Conservation (phyloP, 1,140 invertebrate species). For the Tigriopus japonicus region DNA sequence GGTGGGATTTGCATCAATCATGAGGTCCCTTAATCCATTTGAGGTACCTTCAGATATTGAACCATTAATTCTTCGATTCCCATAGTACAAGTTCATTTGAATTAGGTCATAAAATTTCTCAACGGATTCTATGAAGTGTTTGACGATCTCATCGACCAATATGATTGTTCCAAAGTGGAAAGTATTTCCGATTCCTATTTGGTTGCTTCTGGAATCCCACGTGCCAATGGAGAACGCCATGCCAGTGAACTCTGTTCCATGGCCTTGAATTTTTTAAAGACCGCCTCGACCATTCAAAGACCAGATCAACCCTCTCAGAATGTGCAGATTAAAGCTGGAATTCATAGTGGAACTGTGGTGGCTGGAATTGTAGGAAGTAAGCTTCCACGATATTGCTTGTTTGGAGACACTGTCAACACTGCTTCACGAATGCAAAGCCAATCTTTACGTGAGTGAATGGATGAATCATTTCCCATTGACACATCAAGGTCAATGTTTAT, state of each 20-base stretch:
- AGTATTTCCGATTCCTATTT: constrained; percentile 37
- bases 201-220: constrained; percentile 21
- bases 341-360: constrained; percentile 22
- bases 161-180: constrained; percentile 70
- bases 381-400: constrained; percentile 76
- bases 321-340: constrained; percentile 25
- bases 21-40: constrained; percentile 65
- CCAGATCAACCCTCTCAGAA: not conserved
- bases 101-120: constrained; percentile 73
- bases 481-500: not conserved
- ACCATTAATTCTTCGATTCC: no score
- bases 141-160: constrained; percentile 71
- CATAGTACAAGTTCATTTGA: no score
- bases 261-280: constrained; percentile 11
- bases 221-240: constrained; percentile 8
- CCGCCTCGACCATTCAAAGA: not conserved
- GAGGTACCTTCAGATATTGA: constrained; percentile 35
- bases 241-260: constrained; percentile 1
- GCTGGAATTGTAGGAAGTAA: constrained; percentile 72
- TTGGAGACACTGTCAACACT: constrained; percentile 80
- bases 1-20: constrained; percentile 75
- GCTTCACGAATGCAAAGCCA: constrained; percentile 84
- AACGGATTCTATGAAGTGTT: constrained; percentile 85
- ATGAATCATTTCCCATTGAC: not conserved
- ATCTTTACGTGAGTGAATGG: constrained; percentile 38